Base-by-base conservation (phyloP, 2,113 vertebrate genomes). In the Dissostichus mawsoni region DNA sequence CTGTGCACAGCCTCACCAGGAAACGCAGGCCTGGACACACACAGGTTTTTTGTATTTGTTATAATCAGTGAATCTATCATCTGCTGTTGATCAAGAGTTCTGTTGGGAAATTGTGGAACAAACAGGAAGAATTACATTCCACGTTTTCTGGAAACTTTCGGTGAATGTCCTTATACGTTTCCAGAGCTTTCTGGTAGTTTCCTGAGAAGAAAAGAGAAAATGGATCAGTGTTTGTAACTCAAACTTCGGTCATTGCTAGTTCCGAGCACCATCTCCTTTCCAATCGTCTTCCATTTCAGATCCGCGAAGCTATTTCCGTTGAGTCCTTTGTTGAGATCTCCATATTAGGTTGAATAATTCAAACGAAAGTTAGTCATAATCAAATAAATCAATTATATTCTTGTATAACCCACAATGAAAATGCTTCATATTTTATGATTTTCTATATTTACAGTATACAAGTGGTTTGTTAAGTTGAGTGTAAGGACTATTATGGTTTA, bases 151-250 rank as follows among this genome's bases (percentile, higher is more conserved):
- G 98, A 91, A 99, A 99, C 92, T 95, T 98, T 89, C 93, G 94
- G 83, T 99, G 97, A 91, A 98, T 97, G 18, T 96, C 95, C 93
- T 97, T 98, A 58, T 99, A 99, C 3, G 97, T 99, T 84, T 99
- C 97, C 84, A 98, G 93, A 62, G 98, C 96, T 94, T 96, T 98
- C 84, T 98, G 98, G 90, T 98, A 99, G 93, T 99, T 99, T 92
- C 98, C 98, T 99, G 87, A 55, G 79, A 57, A 61, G 58, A 20
- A 50, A n/a, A 68, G 65, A 58, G 11, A 18, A 61, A 63, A 61
- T 7, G 1, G 29, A 57, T 4, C 3, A 1, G 11, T 3, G 2
- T 50, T 56, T 11, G 58, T n/a, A 61, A 4, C 10, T 55, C 62
- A 45, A 48, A 47, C 18, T 17, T 2, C 25, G 57, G 14, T 11